Evolutionary conservation across 2,888 invertebrate genomes (phyloP).

Genomic region (Lasioglossum figueresi): DNA sequence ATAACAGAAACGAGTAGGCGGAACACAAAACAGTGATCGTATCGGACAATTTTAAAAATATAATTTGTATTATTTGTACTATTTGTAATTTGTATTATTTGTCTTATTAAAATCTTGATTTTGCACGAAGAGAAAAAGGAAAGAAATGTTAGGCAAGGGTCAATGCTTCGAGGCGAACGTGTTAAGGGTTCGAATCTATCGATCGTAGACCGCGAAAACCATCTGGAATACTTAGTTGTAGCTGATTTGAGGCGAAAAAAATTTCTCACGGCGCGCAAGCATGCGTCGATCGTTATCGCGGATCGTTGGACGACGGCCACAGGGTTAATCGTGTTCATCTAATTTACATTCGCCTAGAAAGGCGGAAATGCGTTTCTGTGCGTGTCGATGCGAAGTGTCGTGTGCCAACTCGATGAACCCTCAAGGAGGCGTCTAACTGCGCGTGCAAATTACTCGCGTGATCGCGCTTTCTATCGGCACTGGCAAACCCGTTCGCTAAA

Average conservation of each 20-base stretch:
- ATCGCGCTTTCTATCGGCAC: constrained; percentile 63
- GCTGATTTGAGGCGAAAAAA: constrained; percentile 14
- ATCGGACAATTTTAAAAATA: no score
- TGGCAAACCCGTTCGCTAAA: constrained; percentile 34
- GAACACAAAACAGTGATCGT: no score
- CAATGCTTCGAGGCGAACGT: neutral
- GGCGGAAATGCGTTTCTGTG: constrained; percentile 71
- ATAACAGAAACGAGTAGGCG: no score
- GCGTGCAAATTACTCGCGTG: constrained; percentile 63
- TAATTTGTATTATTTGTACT: no score
- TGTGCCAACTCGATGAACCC: constrained; percentile 52
- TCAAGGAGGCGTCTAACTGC: constrained; percentile 41
- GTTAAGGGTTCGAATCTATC: neutral
- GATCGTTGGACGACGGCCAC: constrained; percentile 51
- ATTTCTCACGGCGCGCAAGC: constrained; percentile 55
- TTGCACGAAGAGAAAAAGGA: no score
- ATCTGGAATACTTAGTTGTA: neutral
- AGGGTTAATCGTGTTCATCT: constrained; percentile 57
- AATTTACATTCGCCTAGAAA: constrained; percentile 75
- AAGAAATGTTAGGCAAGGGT: neutral
- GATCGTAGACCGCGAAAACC: neutral
- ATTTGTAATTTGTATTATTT: no score
- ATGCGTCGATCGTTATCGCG: constrained; percentile 40
- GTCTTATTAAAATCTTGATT: neutral
- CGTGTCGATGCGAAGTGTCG: constrained; percentile 51